Base-by-base conservation (phyloP, 2,113 vertebrate species). In the Paramormyrops kingsleyae region DNA sequence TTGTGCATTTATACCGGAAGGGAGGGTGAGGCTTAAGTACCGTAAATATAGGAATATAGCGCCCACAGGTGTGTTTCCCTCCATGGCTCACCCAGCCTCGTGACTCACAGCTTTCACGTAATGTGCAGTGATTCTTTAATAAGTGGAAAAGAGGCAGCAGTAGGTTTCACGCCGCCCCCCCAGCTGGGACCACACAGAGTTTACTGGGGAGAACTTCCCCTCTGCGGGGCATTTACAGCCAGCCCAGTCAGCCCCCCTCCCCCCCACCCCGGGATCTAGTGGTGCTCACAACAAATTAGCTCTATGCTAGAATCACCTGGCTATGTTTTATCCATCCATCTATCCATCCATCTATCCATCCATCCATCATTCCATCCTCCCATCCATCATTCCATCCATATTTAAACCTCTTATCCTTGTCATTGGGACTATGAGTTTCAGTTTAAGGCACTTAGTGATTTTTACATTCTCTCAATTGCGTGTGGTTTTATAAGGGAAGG, bases 171-270 rank as follows among this genome's bases (percentile, higher is more conserved):
- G 90, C 83, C 90, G 90, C 46, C 91, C 92, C 92, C 90, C 90
- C 91, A 92, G 93, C 87, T 93, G 91, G 77, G 94, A 94, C 93
- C 93, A 93, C 93, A 94, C 91, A 44, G 92, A 94, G 90, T 95
- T 93, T 94, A 94, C 91, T 86, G 92, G 92, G 89, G 84, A 90
- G 83, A 89, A 87, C 87, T 91, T 92, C 93, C 90, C 88, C 89
- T 93, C 92, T 92, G 91, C 92, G 90, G 66, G 59, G 90, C 91
- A 91, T 89, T 90, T 88, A 85, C 88, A 93, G 89, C 92, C 84
- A 53, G 92, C 91, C 91, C 47, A 39, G 17, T 92, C 90, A 90
- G 92, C 90, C 93, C 91, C 88, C 91, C 90, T 91, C 88, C 92
- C 91, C 91, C 92, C 88, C 92, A 91, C 87, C 91, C 89, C 92